Evolutionary conservation across 2,797 vertebrate genomes (phyloP).

Genomic region (Eutrigla gurnardus): DNA sequence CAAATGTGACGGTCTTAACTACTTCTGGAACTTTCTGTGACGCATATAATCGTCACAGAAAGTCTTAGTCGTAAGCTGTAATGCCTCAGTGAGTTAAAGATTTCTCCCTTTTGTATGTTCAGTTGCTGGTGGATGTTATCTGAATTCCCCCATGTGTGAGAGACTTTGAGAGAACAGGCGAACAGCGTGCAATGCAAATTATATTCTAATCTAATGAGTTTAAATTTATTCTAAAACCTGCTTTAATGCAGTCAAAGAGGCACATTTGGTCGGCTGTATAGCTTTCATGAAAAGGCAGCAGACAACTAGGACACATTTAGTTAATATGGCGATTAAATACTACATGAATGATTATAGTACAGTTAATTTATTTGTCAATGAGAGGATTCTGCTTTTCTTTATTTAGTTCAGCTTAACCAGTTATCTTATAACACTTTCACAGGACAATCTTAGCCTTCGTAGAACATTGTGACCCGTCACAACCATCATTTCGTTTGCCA

Average conservation of each 20-base stretch:
- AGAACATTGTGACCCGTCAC: not conserved
- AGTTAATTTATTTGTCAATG: not conserved
- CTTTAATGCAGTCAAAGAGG: not conserved
- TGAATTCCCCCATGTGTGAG: not conserved
- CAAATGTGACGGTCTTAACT: slow-evolving; percentile 2
- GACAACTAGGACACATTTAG: not conserved
- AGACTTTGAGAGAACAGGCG: not conserved
- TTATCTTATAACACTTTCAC: not conserved
- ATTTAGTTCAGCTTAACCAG: not conserved
- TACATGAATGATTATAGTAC: not conserved
- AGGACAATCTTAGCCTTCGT: not conserved
- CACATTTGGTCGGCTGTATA: not conserved
- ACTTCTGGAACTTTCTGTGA: slow-evolving; percentile 33
- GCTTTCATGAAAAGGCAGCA: not conserved
- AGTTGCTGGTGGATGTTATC: slow-evolving; percentile 3
- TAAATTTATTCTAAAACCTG: slow-evolving; percentile 22
- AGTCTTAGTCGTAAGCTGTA: not conserved
- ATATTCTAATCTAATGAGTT: not conserved
- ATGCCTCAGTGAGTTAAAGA: not conserved
- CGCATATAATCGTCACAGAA: not conserved
- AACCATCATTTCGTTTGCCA: not conserved
- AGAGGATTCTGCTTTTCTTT: not conserved
- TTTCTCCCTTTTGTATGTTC: not conserved
- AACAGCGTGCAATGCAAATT: slow-evolving; percentile 1
- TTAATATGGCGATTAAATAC: not conserved